phyloP scores from a whole-genome alignment of 1,140 invertebrate genomes.

The Apis florea region DNA sequence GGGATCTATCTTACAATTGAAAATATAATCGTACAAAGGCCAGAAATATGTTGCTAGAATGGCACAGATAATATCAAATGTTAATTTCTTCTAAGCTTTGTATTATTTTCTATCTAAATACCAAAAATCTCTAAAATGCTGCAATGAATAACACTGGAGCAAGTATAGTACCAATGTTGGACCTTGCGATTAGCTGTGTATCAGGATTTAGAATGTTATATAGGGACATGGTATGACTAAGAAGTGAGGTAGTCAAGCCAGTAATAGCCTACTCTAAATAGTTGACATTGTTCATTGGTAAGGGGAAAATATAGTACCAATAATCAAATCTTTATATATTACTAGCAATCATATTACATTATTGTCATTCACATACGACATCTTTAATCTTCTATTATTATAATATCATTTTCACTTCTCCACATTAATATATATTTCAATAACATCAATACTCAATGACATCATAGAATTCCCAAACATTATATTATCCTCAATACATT shows the following conservation, averaged over 20 bases:
- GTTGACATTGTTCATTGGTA: neutral
- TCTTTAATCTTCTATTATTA: too few species aligned
- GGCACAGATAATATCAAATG: neutral
- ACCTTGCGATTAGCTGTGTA: neutral
- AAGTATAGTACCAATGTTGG: neutral
- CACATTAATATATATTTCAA: too few species aligned
- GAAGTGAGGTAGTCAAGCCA: conserved; percentile 11
- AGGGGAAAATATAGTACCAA: neutral
- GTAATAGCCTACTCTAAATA: conserved; percentile 17
- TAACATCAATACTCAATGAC: too few species aligned
- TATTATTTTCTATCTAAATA: neutral
- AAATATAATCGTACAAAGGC: neutral
- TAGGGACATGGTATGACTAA: conserved; percentile 7
- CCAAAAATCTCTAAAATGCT: too few species aligned
- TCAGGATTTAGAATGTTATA: conserved; percentile 9
- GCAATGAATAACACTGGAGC: neutral
- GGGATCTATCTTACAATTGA: neutral
- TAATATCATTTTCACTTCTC: too few species aligned
- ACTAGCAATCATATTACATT: too few species aligned
- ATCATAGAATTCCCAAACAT: too few species aligned
- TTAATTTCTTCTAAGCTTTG: neutral
- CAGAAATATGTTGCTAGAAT: neutral
- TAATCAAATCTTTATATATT: too few species aligned
- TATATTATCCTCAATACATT: too few species aligned
- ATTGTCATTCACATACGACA: too few species aligned